Percentiles rank a stretch among this genome's conserved stretches.
These are phyloP conservation scores for Zootermopsis nevadensis DNA, from an alignment of 2,888 invertebrate genomes.

Conservation along the genomic window DNA sequence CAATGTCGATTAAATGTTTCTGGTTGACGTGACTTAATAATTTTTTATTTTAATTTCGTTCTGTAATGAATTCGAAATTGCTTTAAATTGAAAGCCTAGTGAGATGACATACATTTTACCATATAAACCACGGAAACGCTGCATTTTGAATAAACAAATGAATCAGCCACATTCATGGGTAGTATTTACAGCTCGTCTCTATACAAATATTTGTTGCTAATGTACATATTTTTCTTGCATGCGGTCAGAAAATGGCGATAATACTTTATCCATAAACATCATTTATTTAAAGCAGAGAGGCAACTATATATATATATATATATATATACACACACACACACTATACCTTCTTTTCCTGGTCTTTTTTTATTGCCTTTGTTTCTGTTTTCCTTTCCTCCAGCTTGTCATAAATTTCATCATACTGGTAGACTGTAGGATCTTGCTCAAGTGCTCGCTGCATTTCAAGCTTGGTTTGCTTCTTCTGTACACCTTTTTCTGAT, in stretches of 20 bases:
- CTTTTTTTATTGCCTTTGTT: slow-evolving; percentile 70
- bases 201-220: no score
- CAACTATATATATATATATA: no score
- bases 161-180: no score
- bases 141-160: no score
- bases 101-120: no score
- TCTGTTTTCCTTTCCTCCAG: slow-evolving; percentile 81
- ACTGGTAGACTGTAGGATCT: slow-evolving; percentile 95
- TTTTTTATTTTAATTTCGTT: slow-evolving; percentile 3
- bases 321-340: no score
- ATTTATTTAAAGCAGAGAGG: no score
- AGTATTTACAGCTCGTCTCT: no score
- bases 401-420: slow-evolving; percentile 96
- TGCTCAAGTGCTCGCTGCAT: slow-evolving; percentile 87
- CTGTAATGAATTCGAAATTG: not conserved
- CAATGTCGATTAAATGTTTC: not conserved
- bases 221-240: no score
- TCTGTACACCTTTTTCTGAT: slow-evolving; percentile 56
- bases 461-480: slow-evolving; percentile 69
- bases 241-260: no score
- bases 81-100: not conserved
- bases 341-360: slow-evolving; percentile 72
- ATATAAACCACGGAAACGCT: no score
- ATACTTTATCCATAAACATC: no score
- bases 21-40: slow-evolving; percentile 5